Base-by-base conservation (phyloP, 2,888 invertebrate genomes). In the Linyphia triangularis region DNA sequence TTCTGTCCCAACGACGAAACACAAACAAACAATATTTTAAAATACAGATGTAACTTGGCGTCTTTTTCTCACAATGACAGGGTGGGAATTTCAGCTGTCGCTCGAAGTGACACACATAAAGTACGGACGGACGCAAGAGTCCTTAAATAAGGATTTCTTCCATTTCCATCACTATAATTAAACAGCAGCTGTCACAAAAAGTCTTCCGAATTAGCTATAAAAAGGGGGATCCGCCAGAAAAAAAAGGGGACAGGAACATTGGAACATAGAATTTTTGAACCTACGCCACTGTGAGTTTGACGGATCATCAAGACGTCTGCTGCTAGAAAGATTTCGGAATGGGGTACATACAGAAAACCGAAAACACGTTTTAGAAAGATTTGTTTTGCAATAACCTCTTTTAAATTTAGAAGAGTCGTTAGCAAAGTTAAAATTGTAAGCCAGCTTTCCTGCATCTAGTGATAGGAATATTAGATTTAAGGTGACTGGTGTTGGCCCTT, bases 141-240 rank as follows among this genome's bases (percentile, higher is more conserved):
- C 26, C 40, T 33, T 63, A 77, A 63, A 77, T 77, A 77, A 77
- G 24, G 13, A 63, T 77, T 63, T 24, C 40, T 37, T 63, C 61
- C 63, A 37, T 37, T 77, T 77, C 63, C 22, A 77, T 77, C 77
- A 77, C 77, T 77, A 77, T 77, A 77, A 77, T 77, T 77, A 77
- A 77, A 77, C 19, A 40, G 26, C 43, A 61, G 40, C 61, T 63
- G 77, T 77, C 77, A 77, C 63, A 77, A 77, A n/a, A 77, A 77
- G 77, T 37, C 40, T 37, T 40, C 77, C 77, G 24, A 63, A 77
- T 77, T 77, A 77, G 77, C 77, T 40, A 77, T 77, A 77, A 77
- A 77, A 37, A 77, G 61, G 24, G 26, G 51, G 40, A 10, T 61
- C 77, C 63, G 77, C 77, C 77, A 77, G 33, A 33, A 51, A 70